Evolutionary conservation across 2,113 vertebrate species (phyloP).

Genomic region (Pitta sordida): DNA sequence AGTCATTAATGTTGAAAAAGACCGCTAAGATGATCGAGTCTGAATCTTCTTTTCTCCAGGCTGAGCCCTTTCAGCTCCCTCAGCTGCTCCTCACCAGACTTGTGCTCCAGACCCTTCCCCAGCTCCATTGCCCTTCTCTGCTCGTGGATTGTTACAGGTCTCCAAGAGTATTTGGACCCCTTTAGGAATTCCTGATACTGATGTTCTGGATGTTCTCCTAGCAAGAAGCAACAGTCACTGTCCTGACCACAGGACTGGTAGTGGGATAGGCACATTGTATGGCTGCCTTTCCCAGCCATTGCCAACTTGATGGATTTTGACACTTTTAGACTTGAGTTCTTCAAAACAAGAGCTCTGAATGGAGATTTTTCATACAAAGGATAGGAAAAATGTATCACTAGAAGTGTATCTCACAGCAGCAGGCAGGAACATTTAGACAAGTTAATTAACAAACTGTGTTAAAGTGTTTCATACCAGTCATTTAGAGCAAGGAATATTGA

Average conservation of each 20-base stretch:
- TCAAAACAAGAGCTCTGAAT: neutral
- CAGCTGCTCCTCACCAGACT: no score
- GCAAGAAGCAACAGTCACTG: neutral
- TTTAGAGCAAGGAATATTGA: neutral
- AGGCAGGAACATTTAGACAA: neutral
- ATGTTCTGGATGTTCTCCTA: neutral
- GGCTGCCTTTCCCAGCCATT: neutral
- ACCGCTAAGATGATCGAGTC: no score
- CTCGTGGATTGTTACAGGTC: rapidly evolving
- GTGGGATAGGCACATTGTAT: neutral
- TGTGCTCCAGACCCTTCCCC: neutral
- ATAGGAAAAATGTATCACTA: neutral
- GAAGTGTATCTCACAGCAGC: neutral
- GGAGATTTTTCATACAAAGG: neutral
- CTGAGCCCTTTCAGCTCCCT: neutral
- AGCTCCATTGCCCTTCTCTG: neutral
- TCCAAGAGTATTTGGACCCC: neutral
- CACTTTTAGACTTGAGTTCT: neutral
- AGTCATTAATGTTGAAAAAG: neutral
- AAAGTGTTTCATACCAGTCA: neutral
- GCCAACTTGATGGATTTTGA: no score
- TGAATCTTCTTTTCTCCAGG: neutral
- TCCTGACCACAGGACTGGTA: neutral
- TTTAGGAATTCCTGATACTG: neutral
- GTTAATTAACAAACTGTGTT: neutral